Evolutionary conservation across 2,888 invertebrate genomes (phyloP).

Genomic region (Himalopsyche japonica): DNA sequence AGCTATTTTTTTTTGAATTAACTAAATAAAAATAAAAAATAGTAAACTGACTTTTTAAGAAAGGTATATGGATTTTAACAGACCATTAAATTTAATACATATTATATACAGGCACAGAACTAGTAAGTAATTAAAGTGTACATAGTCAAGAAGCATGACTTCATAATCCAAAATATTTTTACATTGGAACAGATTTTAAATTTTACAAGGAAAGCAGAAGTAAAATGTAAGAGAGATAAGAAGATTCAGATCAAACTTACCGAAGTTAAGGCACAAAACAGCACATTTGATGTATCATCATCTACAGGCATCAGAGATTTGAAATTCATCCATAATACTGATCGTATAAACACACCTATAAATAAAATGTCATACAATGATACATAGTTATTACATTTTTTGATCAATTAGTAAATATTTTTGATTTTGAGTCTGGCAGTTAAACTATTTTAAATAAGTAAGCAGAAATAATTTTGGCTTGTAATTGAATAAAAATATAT

Average conservation of each 20-base stretch:
- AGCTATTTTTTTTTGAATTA: too few species aligned
- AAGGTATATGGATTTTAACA: too few species aligned
- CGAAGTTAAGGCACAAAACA: constrained; percentile 73
- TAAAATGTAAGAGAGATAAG: not conserved
- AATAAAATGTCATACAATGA: constrained; percentile 39
- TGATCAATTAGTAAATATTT: not conserved
- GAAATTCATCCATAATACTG: constrained; percentile 69
- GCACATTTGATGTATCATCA: constrained; percentile 67
- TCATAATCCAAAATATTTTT: too few species aligned
- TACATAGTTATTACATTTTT: not conserved
- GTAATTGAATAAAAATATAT: not conserved
- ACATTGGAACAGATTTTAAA: not conserved
- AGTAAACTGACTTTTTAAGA: too few species aligned
- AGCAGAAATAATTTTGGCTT: too few species aligned
- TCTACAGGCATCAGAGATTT: constrained; percentile 69
- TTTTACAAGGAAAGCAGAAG: not conserved
- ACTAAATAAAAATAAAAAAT: too few species aligned
- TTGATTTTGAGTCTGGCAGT: too few species aligned
- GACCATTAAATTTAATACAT: too few species aligned
- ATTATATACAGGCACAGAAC: too few species aligned
- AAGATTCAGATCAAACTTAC: constrained; percentile 52
- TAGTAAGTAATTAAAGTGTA: too few species aligned
- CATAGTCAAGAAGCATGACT: too few species aligned
- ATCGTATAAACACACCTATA: constrained; percentile 71
- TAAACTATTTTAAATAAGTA: too few species aligned